Base-by-base conservation (phyloP, 2,888 invertebrate genomes). In the Dugesia japonica region DNA sequence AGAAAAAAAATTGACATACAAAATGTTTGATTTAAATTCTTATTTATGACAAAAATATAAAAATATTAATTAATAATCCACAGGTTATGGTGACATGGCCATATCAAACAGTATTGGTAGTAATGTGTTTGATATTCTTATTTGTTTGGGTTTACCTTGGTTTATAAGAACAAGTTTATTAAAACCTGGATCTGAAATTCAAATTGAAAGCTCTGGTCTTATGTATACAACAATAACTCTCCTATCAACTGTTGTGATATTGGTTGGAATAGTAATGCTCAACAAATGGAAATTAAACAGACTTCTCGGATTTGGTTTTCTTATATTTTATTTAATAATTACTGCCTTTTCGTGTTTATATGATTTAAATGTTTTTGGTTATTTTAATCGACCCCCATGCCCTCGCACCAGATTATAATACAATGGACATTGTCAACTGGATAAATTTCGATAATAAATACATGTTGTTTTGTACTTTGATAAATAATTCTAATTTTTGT, bases 311-410 rank as follows among this genome's bases (percentile, higher is more conserved):
- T 79, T 86, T 0, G 86, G 89, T 0, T 87, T 91, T 23, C 82
- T 89, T 0, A 42, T 86, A 0, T 86, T 90, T 9, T 93, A 93
- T 81, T 80, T 86, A 0, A 81, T 89, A 1, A 91, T 91, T 81
- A 89, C 92, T 1, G 87, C 89, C 0, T 86, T 91, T 75, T 90
- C 92, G 1, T 89, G 91, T 78, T 85, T 91, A 27, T 88, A 90
- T 75, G 92, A 92, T 84, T 87, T 90, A 83, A 89, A 90, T 79
- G 91, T 92, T 79, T 92, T 93, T 89, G 92, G 92, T 87, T 89
- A 89, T 81, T 91, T 92, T 81, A 92, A 92, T 86, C 87, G 90
- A 81, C 92, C 91, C 80, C 90, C 91, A 79, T 92, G 92, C 77
- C 78, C 78, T 73, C 17, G 76, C 15, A 77, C 75, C 23, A 42